Base-by-base conservation (phyloP, 1,140 invertebrate species). In the Rhynchophorus ferrugineus region DNA sequence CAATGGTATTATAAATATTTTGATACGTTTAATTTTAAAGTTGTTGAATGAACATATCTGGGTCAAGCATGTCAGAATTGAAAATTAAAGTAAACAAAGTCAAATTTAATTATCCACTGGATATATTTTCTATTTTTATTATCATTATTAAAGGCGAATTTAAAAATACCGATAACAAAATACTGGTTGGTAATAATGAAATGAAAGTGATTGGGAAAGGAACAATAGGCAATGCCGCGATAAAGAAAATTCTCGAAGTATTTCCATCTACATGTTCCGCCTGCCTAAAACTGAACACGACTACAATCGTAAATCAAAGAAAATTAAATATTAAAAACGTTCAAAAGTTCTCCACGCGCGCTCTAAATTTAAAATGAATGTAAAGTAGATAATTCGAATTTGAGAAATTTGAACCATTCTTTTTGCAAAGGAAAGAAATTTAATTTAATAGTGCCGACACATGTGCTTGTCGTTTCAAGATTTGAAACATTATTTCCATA, bases 261-360 rank as follows among this genome's bases (percentile, higher is more conserved):
- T 29, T 29, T 29, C 24, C 24, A 6, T 29, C 47, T 42, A 56
- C 54, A 56, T 56, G 47, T 45, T 56, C 52, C 37, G 58, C 60
- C 55, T 59, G 56, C 56, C 57, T 49, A 56, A 63, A 61, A 55
- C 57, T 61, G 64, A 62, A 64, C 61, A 65, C 58, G 58, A 60
- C 62, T 64, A 61, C 58, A 64, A 61, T 67, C 67, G 66, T 69
- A 69, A 69, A 69, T 69, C 67, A 69, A 69, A 66, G 58, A 56
- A 62, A 69, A 69, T 69, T 69, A 69, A 67, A 69, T 69, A 69
- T 69, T 68, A 67, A 69, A 69, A 69, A 67, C 66, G 63, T 62
- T 65, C 62, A 60, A 63, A n/a, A 65, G 47, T 61, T 64, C 62
- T 62, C 57, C 56, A 55, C 50, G 55, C 59, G 60, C 61, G 58